phyloP scores from a whole-genome alignment of 2,797 vertebrate genomes.

The Ataeniobius toweri region DNA sequence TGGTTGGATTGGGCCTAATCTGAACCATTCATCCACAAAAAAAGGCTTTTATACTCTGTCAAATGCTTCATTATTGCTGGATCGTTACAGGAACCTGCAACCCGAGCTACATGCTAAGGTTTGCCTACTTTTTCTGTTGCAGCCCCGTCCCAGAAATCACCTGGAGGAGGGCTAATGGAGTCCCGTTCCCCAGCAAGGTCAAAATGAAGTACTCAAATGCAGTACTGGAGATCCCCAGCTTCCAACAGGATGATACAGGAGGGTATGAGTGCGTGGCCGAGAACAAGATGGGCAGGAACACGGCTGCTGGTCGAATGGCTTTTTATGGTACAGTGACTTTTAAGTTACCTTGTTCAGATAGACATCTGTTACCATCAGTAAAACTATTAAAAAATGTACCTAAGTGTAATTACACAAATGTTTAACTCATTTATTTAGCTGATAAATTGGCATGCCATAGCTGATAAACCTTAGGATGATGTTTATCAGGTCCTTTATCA shows the following conservation, averaged over 20 bases:
- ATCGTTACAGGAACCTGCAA: constrained; percentile 34
- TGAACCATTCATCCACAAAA: constrained; percentile 38
- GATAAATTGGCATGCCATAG: background rate
- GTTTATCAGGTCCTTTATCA: too few species aligned
- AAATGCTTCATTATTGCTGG: constrained; percentile 35
- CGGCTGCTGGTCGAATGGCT: constrained; percentile 88
- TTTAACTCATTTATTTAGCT: background rate
- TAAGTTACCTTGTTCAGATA: background rate
- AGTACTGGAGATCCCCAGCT: constrained; percentile 92
- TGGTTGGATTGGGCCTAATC: constrained; percentile 33
- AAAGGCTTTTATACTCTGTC: constrained; percentile 38
- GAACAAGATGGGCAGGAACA: constrained; percentile 92
- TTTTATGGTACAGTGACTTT: constrained; percentile 85
- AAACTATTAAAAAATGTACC: background rate
- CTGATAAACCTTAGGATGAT: background rate
- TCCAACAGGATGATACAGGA: constrained; percentile 93
- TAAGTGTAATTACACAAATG: background rate
- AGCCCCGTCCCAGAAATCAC: constrained; percentile 95
- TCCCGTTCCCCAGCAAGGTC: constrained; percentile 87
- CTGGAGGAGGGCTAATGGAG: constrained; percentile 81
- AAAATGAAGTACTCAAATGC: constrained; percentile 90
- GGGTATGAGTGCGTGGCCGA: constrained; percentile 94
- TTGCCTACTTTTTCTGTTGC: constrained; percentile 38
- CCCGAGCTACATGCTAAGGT: constrained; percentile 15
- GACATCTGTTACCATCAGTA: background rate